These are phyloP conservation scores for Regulus satrapa DNA, from an alignment of 2,113 vertebrate species.

Conservation along the genomic window DNA sequence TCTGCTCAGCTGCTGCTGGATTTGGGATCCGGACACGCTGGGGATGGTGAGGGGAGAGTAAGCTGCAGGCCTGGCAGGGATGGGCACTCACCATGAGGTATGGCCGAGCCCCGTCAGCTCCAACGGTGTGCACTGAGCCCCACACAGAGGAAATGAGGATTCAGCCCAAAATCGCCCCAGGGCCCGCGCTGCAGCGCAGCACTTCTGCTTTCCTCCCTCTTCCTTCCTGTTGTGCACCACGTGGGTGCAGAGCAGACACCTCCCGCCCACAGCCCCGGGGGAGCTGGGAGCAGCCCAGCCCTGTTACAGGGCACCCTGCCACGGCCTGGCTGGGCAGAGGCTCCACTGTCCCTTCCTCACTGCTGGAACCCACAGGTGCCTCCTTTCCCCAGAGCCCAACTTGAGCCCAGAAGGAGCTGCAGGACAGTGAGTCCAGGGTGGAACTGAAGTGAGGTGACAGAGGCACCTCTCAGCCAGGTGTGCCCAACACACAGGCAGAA, in stretches of 20 bases:
- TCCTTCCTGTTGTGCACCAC: neutral
- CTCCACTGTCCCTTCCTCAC: neutral
- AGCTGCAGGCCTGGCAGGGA: fast-evolving
- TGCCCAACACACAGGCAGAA: fast-evolving
- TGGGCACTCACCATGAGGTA: neutral
- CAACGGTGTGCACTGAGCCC: neutral
- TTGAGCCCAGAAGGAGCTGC: neutral
- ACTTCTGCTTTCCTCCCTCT: conserved; percentile 44
- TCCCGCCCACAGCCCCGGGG: fast-evolving
- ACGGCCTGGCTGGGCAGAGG: neutral
- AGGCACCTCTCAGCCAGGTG: neutral
- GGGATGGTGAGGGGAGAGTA: fast-evolving
- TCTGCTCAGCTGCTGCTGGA: neutral
- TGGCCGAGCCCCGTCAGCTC: fast-evolving
- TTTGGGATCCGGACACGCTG: fast-evolving
- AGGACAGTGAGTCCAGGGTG: fast-evolving
- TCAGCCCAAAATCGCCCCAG: neutral
- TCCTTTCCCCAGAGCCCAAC: neutral
- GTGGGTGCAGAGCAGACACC: neutral
- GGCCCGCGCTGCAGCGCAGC: fast-evolving
- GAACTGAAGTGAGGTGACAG: neutral
- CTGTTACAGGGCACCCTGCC: neutral
- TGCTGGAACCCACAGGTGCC: fast-evolving
- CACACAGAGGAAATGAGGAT: neutral
- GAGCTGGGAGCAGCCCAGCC: fast-evolving